Percentiles rank a stretch among this genome's conserved stretches.
Evolutionary conservation across 2,797 vertebrate genomes (phyloP).

Genomic region (Thripadectes ignobilis): DNA sequence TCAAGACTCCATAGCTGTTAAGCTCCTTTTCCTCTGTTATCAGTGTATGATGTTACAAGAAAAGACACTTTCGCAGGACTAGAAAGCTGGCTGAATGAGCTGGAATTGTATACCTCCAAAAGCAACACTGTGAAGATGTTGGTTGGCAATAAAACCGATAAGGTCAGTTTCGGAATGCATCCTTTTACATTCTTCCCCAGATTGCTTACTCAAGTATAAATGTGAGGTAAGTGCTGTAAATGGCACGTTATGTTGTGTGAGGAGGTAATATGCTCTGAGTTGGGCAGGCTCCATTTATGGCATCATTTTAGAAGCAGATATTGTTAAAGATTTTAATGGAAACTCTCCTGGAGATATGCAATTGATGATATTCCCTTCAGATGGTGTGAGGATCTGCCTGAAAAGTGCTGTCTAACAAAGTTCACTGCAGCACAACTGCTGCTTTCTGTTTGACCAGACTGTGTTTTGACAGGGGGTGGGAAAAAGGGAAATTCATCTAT

Average conservation of each 20-base stretch:
- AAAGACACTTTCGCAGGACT: slow-evolving; percentile 54
- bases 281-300: not conserved
- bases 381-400: not conserved
- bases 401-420: rapidly evolving
- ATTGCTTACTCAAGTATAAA: not conserved
- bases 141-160: slow-evolving; percentile 63
- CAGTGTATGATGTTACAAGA: slow-evolving; percentile 69
- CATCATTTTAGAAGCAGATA: not conserved
- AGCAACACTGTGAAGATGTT: slow-evolving; percentile 58
- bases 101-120: slow-evolving; percentile 3
- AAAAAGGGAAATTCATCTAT: not conserved
- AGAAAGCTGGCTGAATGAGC: slow-evolving; percentile 43
- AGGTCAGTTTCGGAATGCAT: slow-evolving; percentile 37
- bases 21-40: not conserved
- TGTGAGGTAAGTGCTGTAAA: not conserved
- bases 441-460: not conserved
- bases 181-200: not conserved
- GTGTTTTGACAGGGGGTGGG: not conserved
- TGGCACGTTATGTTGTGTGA: not conserved
- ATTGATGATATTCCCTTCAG: not conserved
- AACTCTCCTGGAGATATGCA: not conserved
- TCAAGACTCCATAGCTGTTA: not conserved
- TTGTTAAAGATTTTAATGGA: not conserved
- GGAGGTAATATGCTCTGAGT: not conserved
- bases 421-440: not conserved